A percentile compares a stretch with the other conserved stretches of the same genome.
These are phyloP conservation scores for Sebastes matsubarae DNA, from an alignment of 2,797 vertebrate genomes.

Conservation along the genomic window DNA sequence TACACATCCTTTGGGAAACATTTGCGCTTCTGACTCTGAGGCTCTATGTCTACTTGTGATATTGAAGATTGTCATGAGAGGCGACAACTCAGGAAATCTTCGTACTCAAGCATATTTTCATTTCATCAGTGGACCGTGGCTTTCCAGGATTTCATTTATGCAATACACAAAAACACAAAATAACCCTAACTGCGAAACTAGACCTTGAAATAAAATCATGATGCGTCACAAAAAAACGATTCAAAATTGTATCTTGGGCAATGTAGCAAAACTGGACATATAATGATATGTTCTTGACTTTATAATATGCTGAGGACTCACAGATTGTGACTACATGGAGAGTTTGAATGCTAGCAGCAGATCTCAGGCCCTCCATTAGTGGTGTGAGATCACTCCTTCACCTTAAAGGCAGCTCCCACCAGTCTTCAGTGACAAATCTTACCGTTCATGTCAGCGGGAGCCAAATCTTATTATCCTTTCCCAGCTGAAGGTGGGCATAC, in stretches of 20 bases:
- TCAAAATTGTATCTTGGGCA: neutral
- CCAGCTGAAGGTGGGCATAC: constrained; percentile 27
- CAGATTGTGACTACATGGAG: neutral
- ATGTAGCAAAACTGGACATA: neutral
- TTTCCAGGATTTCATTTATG: constrained; percentile 3
- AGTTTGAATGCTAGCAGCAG: neutral
- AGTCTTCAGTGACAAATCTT: constrained; percentile 34
- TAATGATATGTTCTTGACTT: neutral
- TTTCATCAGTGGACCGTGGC: neutral
- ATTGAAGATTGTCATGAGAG: neutral
- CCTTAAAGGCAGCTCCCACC: constrained; percentile 43
- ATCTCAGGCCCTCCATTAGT: constrained; percentile 6
- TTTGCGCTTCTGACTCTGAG: constrained; percentile 6
- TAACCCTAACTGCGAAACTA: neutral
- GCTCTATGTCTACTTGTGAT: neutral
- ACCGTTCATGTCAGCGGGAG: constrained; percentile 68
- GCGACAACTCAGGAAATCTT: neutral
- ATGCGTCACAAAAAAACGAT: neutral
- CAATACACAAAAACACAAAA: neutral
- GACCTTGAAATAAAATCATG: constrained; percentile 12
- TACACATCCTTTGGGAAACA: neutral
- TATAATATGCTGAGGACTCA: neutral
- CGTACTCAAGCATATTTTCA: neutral
- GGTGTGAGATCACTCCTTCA: constrained; percentile 19
- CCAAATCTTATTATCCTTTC: constrained; percentile 62